Evolutionary conservation across 1,140 invertebrate species (phyloP).

Genomic region (Neoseiulus cucumeris): DNA sequence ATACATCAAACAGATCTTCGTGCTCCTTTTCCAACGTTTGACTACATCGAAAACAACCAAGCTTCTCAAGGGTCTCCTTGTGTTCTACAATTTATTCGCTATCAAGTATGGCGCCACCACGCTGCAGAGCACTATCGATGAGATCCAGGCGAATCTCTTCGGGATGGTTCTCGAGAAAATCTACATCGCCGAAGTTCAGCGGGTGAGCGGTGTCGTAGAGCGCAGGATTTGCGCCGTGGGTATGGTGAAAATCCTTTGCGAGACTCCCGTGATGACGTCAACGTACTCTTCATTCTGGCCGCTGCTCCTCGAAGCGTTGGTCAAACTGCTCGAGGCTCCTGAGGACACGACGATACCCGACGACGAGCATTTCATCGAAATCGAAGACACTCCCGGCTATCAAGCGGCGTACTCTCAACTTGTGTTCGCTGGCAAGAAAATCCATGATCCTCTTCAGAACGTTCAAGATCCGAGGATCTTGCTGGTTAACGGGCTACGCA

Average conservation of each 20-base stretch:
- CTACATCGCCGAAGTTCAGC: slow-evolving; percentile 61
- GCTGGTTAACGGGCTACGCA: background rate
- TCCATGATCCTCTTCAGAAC: slow-evolving; percentile 40
- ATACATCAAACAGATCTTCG: slow-evolving; percentile 69
- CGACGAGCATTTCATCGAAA: slow-evolving; percentile 66
- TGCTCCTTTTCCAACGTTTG: slow-evolving; percentile 71
- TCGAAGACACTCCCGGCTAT: slow-evolving; percentile 63
- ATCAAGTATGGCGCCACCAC: slow-evolving; percentile 48
- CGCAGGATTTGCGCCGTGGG: slow-evolving; percentile 73
- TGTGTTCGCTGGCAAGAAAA: slow-evolving; percentile 51
- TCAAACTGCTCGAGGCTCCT: slow-evolving; percentile 71
- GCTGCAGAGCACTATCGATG: slow-evolving; percentile 57
- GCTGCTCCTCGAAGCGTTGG: slow-evolving; percentile 42
- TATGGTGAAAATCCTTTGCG: slow-evolving; percentile 58
- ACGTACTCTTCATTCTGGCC: slow-evolving; percentile 44
- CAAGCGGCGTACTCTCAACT: slow-evolving; percentile 73
- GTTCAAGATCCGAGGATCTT: background rate
- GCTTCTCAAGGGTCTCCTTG: slow-evolving; percentile 61
- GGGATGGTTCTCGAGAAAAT: slow-evolving; percentile 77
- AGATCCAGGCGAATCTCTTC: slow-evolving; percentile 76
- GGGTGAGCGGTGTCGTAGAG: slow-evolving; percentile 56
- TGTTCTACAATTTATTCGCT: slow-evolving; percentile 68
- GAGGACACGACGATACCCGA: slow-evolving; percentile 51
- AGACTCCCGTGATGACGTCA: slow-evolving; percentile 41
- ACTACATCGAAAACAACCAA: slow-evolving; percentile 83